Conservation (phyloP, 2,888 invertebrate species). For the Notodonta ziczac region DNA sequence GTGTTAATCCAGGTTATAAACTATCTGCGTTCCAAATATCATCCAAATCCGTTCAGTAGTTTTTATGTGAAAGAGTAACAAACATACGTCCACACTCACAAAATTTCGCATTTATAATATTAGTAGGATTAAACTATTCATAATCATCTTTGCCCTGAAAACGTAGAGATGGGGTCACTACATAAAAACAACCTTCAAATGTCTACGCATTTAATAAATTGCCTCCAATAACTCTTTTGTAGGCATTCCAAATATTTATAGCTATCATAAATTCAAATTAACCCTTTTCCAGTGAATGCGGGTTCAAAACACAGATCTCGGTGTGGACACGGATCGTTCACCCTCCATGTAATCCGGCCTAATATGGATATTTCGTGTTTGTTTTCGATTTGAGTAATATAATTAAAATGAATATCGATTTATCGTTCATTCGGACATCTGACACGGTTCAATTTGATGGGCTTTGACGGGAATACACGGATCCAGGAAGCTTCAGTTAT, state of each 20-base stretch:
- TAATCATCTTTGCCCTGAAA: neutral
- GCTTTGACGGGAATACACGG: too few species aligned
- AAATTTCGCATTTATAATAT: too few species aligned
- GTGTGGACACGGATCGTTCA: constrained; percentile 34
- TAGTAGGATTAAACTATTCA: neutral
- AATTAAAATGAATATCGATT: constrained; percentile 9
- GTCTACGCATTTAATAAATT: constrained; percentile 40
- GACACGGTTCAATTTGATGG: too few species aligned
- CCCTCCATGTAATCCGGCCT: constrained; percentile 37
- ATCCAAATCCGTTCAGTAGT: too few species aligned
- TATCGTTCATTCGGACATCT: neutral
- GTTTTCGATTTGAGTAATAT: constrained; percentile 14
- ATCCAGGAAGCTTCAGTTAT: too few species aligned
- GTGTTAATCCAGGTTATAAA: too few species aligned
- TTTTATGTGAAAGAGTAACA: too few species aligned
- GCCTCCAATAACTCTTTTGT: constrained; percentile 50
- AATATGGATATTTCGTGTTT: constrained; percentile 16
- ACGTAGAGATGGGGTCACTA: neutral
- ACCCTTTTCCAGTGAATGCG: constrained; percentile 44
- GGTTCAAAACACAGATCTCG: constrained; percentile 44
- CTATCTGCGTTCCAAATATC: too few species aligned
- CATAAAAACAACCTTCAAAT: constrained; percentile 34
- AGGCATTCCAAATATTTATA: constrained; percentile 59
- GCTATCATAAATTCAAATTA: constrained; percentile 62
- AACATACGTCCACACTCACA: too few species aligned